Evolutionary conservation across 1,140 invertebrate species (phyloP).

Genomic region (Panonychus citri): DNA sequence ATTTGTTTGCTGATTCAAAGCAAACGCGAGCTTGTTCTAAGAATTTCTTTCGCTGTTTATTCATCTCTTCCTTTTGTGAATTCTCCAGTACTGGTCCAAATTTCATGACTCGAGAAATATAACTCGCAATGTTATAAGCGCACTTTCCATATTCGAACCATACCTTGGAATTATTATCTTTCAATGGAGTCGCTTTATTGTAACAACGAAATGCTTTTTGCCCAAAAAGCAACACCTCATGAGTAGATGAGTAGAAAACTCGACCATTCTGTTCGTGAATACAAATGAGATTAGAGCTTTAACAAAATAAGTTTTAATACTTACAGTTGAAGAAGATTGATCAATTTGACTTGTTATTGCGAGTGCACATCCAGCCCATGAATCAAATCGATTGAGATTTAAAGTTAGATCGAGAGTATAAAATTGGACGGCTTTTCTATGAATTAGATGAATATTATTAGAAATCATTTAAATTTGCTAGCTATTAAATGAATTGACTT

Average conservation of each 20-base stretch:
- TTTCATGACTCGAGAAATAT: conserved; percentile 42
- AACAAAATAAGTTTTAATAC: too few species aligned
- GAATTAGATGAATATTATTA: background rate
- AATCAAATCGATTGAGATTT: conserved; percentile 52
- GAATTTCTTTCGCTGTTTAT: conserved; percentile 42
- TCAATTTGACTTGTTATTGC: conserved; percentile 54
- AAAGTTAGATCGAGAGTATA: conserved; percentile 57
- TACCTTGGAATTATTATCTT: conserved; percentile 38
- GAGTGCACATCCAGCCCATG: conserved; percentile 71
- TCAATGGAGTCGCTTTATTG: conserved; percentile 42
- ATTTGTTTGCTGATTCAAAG: conserved; percentile 43
- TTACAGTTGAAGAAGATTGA: conserved; percentile 19
- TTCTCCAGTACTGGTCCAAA: conserved; percentile 35
- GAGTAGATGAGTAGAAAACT: conserved; percentile 12
- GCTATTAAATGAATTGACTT: too few species aligned
- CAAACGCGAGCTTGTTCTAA: conserved; percentile 49
- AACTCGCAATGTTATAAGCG: conserved; percentile 61
- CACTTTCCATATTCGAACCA: conserved; percentile 73
- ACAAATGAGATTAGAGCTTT: too few species aligned
- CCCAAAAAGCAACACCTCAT: conserved; percentile 43
- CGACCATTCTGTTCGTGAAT: background rate
- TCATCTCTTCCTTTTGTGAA: conserved; percentile 29
- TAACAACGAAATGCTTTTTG: conserved; percentile 45
- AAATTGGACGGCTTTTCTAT: conserved; percentile 46
- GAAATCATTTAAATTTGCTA: too few species aligned